Evolutionary conservation across 1,140 invertebrate genomes (phyloP).

Genomic region (Ceratosolen fusciceps): DNA sequence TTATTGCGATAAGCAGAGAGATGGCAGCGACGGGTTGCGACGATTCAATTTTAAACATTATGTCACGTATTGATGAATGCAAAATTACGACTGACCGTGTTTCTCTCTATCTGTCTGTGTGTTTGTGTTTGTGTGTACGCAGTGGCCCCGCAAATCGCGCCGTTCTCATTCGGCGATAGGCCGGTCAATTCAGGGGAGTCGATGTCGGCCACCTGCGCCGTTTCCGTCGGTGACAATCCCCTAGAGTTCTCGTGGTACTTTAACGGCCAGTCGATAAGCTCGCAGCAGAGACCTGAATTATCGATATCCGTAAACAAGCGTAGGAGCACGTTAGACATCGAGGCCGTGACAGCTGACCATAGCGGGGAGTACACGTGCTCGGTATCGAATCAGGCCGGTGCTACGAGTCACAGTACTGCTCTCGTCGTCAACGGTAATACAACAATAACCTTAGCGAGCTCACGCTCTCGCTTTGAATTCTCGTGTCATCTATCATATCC

Average conservation of each 20-base stretch:
- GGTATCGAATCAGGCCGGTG: conserved; percentile 82
- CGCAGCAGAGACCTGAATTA: conserved; percentile 77
- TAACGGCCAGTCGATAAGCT: conserved; percentile 77
- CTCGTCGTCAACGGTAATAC: conserved; percentile 80
- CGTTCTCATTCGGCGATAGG: conserved; percentile 83
- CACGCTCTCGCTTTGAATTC: background rate
- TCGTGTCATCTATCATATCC: background rate
- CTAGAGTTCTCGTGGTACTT: conserved; percentile 84
- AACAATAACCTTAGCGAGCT: background rate
- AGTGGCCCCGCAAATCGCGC: conserved; percentile 77
- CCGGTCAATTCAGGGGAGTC: conserved; percentile 85
- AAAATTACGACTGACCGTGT: no score
- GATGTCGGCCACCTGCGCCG: conserved; percentile 82
- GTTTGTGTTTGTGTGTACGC: conserved; percentile 41
- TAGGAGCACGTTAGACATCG: conserved; percentile 84
- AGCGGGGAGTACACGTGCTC: conserved; percentile 87
- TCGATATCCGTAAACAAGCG: conserved; percentile 82
- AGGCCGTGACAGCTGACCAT: conserved; percentile 81
- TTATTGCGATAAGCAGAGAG: no score
- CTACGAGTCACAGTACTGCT: conserved; percentile 78
- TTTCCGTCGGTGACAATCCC: conserved; percentile 83
- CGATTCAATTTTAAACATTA: no score
- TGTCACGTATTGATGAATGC: no score
- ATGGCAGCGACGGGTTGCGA: no score
- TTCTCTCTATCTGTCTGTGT: no score